Base-by-base conservation (phyloP, 2,113 vertebrate genomes). In the Sceloporus undulatus region DNA sequence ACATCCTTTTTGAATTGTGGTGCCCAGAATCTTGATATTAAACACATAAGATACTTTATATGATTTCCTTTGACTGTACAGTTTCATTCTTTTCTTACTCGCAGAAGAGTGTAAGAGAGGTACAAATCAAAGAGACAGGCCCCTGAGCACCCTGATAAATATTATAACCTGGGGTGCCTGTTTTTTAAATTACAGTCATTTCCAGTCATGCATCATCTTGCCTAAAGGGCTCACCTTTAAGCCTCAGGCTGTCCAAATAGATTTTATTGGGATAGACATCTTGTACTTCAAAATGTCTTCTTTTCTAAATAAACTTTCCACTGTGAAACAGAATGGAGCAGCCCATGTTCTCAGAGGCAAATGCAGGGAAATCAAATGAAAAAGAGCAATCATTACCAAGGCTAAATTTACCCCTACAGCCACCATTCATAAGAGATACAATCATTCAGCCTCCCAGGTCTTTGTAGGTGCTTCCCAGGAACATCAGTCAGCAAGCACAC, bases 111-210 rank as follows among this genome's bases (percentile, higher is more conserved):
- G n/a, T 85, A 94, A 92, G 91, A 90, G 56, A 88, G n/a, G 89
- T 79, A 14, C 78, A 78, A 76, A 89, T 90, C 89, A 92, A 95
- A 93, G n/a, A 91, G 34, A 84, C 48, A 65, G 80, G 82, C 56
- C 92, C 73, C 82, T 95, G 88, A 92, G 76, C 79, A 95, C 62
- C 77, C 91, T 82, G 68, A 91, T 92, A 66, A 92, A 94, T 95
- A 93, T 94, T 88, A 65, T 56, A 83, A 87, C 70, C 79, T 85
- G 94, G 94, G 82, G 0, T 88, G 74, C 34, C 75, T 90, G 73
- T 65, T 52, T 21, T 95, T 92, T 85, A 92, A 96, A 95, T 95
- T 89, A 93, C 48, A 6, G 48, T 48, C 5, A 76, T 90, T 94
- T 78, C 90, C 88, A 91, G 65, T 76, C 18, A 38, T 74, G 90